Evolutionary conservation across 2,113 vertebrate species (phyloP).

Genomic region (Climacteris rufus): DNA sequence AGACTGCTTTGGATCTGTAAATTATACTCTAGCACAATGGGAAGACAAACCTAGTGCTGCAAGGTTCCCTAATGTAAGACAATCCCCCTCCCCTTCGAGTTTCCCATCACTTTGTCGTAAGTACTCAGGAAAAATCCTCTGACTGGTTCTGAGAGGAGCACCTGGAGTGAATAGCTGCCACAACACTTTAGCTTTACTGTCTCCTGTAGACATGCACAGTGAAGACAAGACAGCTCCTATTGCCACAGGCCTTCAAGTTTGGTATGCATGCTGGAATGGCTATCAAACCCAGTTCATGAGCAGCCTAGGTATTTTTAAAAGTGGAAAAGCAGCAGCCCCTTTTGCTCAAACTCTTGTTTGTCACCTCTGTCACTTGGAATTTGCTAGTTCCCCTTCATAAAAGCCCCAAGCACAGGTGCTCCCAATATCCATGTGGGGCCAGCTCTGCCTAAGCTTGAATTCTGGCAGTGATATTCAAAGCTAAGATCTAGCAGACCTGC

Average conservation of each 20-base stretch:
- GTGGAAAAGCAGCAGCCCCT: background rate
- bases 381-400: background rate
- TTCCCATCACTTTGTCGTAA: background rate
- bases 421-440: background rate
- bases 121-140: slow-evolving; percentile 3
- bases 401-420: background rate
- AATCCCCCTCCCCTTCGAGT: background rate
- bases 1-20: slow-evolving; percentile 49
- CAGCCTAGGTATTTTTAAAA: background rate
- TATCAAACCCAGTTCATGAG: background rate
- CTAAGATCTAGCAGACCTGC: background rate
- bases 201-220: background rate
- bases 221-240: slow-evolving; percentile 6
- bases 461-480: background rate
- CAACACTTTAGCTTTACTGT: background rate
- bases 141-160: background rate
- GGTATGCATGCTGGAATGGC: slow-evolving; percentile 27
- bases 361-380: background rate
- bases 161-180: background rate
- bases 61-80: background rate
- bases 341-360: background rate
- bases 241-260: slow-evolving; percentile 14
- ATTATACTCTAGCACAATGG: background rate
- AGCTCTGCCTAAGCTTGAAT: background rate
- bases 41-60: background rate